phyloP scores from a whole-genome alignment of 2,113 vertebrate species.

The Holacanthus passer region DNA sequence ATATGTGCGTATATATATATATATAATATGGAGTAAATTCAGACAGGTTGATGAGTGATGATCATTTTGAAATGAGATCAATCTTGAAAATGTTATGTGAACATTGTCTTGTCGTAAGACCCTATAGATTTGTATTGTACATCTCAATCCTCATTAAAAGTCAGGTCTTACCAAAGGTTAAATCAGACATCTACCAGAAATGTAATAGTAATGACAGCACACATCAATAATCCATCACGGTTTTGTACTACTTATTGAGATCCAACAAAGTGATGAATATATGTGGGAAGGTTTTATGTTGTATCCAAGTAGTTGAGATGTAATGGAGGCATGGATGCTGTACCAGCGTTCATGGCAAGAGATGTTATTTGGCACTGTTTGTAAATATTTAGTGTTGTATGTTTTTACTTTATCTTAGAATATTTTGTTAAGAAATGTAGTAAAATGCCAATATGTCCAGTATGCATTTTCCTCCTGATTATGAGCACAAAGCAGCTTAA shows the following conservation, averaged over 20 bases:
- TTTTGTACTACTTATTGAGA: not conserved
- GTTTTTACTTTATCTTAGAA: slow-evolving; percentile 37
- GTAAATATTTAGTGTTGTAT: slow-evolving; percentile 57
- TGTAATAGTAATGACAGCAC: not conserved
- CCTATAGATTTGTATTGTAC: slow-evolving; percentile 10
- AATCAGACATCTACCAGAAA: not conserved
- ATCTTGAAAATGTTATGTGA: slow-evolving; percentile 19
- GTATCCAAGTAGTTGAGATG: not conserved
- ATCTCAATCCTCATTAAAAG: not conserved
- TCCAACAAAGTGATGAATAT: not conserved
- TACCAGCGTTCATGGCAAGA: not conserved
- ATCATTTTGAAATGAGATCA: not conserved
- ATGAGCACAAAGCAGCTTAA: not conserved
- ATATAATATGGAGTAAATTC: slow-evolving; percentile 18
- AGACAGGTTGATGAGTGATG: not conserved
- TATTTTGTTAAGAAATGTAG: slow-evolving; percentile 36
- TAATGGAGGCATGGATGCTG: not conserved
- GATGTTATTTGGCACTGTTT: slow-evolving; percentile 50
- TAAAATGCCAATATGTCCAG: slow-evolving; percentile 30
- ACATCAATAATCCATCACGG: not conserved
- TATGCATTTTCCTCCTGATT: not conserved
- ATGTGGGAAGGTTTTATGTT: not conserved
- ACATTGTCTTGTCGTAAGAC: slow-evolving; percentile 24
- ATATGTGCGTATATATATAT: too few species aligned
- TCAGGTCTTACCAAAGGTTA: not conserved